phyloP scores from a whole-genome alignment of 2,888 invertebrate genomes.

The Latrodectus hesperus region DNA sequence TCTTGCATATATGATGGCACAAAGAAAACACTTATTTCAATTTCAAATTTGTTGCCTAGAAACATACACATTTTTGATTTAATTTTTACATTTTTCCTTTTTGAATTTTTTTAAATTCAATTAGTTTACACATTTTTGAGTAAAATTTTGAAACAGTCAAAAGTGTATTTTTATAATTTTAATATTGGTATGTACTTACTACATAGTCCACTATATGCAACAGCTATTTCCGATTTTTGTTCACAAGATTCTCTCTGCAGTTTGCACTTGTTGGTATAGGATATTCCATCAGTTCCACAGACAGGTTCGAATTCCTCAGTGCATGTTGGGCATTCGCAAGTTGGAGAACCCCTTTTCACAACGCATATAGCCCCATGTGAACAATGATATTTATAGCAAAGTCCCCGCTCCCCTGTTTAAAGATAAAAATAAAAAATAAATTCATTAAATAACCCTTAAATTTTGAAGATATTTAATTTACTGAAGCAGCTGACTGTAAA shows the following conservation, averaged over 20 bases:
- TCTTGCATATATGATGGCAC: too few relatives aligned
- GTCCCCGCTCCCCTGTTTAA: conserved; percentile 73
- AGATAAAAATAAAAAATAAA: too few relatives aligned
- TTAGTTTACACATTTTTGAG: neutral
- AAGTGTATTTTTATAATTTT: neutral
- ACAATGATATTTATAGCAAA: conserved; percentile 79
- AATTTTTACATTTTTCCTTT: too few relatives aligned
- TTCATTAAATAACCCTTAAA: too few relatives aligned
- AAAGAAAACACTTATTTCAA: too few relatives aligned
- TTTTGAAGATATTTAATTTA: too few relatives aligned
- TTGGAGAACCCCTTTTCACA: conserved; percentile 81
- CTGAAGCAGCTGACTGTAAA: too few relatives aligned
- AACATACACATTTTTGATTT: too few relatives aligned
- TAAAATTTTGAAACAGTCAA: neutral
- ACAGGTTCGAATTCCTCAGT: conserved; percentile 89
- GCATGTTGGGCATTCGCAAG: conserved; percentile 89
- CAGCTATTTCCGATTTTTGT: conserved; percentile 83
- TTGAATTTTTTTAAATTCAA: too few relatives aligned
- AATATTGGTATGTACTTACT: conserved; percentile 80
- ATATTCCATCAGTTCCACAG: conserved; percentile 80
- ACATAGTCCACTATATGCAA: conserved; percentile 88
- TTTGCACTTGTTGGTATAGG: conserved; percentile 84
- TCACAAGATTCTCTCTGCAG: conserved; percentile 86
- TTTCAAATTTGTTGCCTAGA: too few relatives aligned
- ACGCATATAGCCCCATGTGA: conserved; percentile 87